A percentile compares a stretch with the other conserved stretches of the same genome.
These are phyloP conservation scores for Isaurus tuberculatus DNA, from an alignment of 92 coral and sea anemone genomes.

Conservation along the genomic window DNA sequence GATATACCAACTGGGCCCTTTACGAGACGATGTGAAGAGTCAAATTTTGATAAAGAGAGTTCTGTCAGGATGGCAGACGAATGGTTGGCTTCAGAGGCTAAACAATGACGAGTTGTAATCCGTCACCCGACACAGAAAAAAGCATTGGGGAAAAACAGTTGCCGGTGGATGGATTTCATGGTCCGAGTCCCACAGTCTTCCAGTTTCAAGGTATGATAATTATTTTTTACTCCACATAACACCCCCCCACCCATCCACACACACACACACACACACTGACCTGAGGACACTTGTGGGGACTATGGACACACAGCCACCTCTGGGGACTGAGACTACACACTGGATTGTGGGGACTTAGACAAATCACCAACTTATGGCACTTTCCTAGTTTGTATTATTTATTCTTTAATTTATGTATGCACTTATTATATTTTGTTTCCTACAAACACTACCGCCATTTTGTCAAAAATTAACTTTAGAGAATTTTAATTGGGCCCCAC, in stretches of 20 bases:
- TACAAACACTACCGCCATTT: background rate
- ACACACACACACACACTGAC: conserved; percentile 9
- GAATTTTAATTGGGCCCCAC: background rate
- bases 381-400: background rate
- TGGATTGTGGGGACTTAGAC: background rate
- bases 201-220: too few relatives aligned
- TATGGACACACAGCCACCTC: background rate
- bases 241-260: too few relatives aligned
- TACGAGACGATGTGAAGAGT: too few relatives aligned
- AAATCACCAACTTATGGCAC: background rate
- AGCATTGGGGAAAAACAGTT: background rate
- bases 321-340: conserved; percentile 1
- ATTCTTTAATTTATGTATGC: background rate
- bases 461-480: background rate
- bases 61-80: background rate
- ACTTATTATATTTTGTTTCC: conserved; percentile 7
- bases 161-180: too few relatives aligned
- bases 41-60: background rate
- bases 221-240: too few relatives aligned
- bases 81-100: background rate
- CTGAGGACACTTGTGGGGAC: conserved; percentile 12
- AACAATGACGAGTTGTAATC: background rate
- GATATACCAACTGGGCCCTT: too few relatives aligned
- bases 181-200: too few relatives aligned
- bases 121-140: background rate